These are phyloP conservation scores for Brachionus asplanchnoidis DNA, from an alignment of 1,140 invertebrate species.

Conservation along the genomic window DNA sequence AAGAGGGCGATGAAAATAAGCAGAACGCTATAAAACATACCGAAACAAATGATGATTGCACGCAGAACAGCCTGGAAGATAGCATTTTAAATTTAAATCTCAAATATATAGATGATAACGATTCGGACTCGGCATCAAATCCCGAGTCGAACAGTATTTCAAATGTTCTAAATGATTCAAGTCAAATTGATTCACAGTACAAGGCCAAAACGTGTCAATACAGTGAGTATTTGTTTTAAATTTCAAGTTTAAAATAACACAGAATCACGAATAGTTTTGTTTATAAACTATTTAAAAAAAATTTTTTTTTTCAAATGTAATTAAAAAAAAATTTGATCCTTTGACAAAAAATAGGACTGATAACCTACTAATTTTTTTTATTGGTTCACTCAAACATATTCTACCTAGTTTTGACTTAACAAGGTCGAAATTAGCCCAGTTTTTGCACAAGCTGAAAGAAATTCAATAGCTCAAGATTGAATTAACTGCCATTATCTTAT, in stretches of 20 bases:
- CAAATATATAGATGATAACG: slow-evolving; percentile 29
- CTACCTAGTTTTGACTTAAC: background rate
- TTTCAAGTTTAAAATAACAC: background rate
- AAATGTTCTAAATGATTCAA: background rate
- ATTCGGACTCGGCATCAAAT: slow-evolving; percentile 24
- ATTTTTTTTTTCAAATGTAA: background rate
- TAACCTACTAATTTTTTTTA: slow-evolving; percentile 22
- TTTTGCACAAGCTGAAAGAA: background rate
- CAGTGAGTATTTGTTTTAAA: slow-evolving; percentile 21
- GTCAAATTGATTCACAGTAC: background rate
- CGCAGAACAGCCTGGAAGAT: background rate
- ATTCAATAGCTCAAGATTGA: background rate
- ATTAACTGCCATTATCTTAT: background rate
- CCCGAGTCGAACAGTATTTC: background rate
- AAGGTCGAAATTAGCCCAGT: slow-evolving; percentile 6
- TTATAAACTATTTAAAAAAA: background rate
- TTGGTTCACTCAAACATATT: background rate
- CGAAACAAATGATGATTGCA: background rate
- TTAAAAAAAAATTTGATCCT: slow-evolving; percentile 24
- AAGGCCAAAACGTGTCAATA: background rate
- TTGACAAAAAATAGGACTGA: background rate
- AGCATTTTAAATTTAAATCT: slow-evolving; percentile 27
- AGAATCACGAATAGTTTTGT: slow-evolving; percentile 4
- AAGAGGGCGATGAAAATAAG: background rate
- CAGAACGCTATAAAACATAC: background rate